These are phyloP conservation scores for Kryptolebias ocellatus DNA, from an alignment of 2,797 vertebrate species.

Conservation along the genomic window DNA sequence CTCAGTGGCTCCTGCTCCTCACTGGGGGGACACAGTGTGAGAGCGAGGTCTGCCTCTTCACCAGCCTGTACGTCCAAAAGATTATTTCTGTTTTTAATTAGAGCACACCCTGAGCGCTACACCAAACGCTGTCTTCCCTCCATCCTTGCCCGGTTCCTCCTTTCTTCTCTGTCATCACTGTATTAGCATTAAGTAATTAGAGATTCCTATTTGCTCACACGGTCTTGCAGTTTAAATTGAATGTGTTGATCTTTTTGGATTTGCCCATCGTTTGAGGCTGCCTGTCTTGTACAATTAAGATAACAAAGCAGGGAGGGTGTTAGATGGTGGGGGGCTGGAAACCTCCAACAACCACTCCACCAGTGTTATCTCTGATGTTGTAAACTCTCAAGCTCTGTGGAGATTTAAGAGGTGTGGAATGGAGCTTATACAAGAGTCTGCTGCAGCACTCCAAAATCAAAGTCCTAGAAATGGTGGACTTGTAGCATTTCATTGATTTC, in stretches of 20 bases:
- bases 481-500: conserved; percentile 56
- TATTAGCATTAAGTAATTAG: conserved; percentile 85
- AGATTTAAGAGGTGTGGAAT: conserved; percentile 57
- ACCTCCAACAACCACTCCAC: conserved; percentile 45
- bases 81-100: conserved; percentile 85
- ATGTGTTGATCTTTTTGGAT: conserved; percentile 80
- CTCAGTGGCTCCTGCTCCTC: conserved; percentile 73
- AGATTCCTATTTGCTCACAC: conserved; percentile 74
- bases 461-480: conserved; percentile 19
- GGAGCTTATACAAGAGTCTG: conserved; percentile 44
- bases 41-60: conserved; percentile 69
- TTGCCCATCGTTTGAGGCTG: conserved; percentile 75
- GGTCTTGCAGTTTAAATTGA: conserved; percentile 74
- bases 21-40: conserved; percentile 50
- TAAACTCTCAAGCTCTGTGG: conserved; percentile 67
- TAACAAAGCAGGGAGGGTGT: conserved; percentile 52
- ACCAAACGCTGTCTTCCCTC: conserved; percentile 52
- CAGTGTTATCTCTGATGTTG: conserved; percentile 66
- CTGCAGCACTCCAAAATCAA: conserved; percentile 33
- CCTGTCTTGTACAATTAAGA: conserved; percentile 83
- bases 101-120: conserved; percentile 70
- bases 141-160: conserved; percentile 15
- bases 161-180: conserved; percentile 44
- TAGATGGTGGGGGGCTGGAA: conserved; percentile 20
- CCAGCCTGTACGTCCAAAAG: conserved; percentile 64